These are phyloP conservation scores for Pollicipes pollicipes DNA, from an alignment of 1,140 invertebrate genomes.

Conservation along the genomic window DNA sequence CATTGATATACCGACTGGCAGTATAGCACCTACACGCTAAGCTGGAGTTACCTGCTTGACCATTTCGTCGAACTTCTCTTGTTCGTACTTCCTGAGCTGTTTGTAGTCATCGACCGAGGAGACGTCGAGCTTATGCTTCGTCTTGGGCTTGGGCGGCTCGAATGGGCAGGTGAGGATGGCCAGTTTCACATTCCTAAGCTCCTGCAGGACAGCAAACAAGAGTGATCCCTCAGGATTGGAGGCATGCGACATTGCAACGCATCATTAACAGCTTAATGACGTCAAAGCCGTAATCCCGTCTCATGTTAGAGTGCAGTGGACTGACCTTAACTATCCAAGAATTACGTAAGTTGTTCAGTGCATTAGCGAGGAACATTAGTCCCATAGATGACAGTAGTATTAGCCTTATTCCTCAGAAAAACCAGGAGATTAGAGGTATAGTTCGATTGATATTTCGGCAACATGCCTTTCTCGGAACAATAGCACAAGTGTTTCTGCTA, in stretches of 20 bases:
- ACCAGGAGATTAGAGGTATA: too few species aligned
- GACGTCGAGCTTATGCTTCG: constrained; percentile 98
- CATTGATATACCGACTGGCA: too few species aligned
- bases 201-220: constrained; percentile 26
- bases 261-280: constrained; percentile 10
- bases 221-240: constrained; percentile 13
- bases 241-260: constrained; percentile 12
- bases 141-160: constrained; percentile 99
- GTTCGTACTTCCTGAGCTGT: constrained; percentile 80
- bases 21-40: too few species aligned
- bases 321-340: too few species aligned
- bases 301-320: constrained; percentile 21
- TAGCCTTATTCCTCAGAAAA: too few species aligned
- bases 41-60: constrained; percentile 78
- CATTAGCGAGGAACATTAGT: too few species aligned
- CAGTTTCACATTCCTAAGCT: constrained; percentile 68
- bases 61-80: constrained; percentile 90
- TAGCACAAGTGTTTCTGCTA: too few species aligned
- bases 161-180: constrained; percentile 98
- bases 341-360: too few species aligned
- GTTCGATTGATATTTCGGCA: too few species aligned
- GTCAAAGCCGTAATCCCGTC: constrained; percentile 14
- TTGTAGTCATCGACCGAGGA: constrained; percentile 91
- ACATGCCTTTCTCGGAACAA: too few species aligned
- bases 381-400: too few species aligned